Conservation (phyloP, 64 coral and sea anemone genomes). For the Stichodactyla helianthus region DNA sequence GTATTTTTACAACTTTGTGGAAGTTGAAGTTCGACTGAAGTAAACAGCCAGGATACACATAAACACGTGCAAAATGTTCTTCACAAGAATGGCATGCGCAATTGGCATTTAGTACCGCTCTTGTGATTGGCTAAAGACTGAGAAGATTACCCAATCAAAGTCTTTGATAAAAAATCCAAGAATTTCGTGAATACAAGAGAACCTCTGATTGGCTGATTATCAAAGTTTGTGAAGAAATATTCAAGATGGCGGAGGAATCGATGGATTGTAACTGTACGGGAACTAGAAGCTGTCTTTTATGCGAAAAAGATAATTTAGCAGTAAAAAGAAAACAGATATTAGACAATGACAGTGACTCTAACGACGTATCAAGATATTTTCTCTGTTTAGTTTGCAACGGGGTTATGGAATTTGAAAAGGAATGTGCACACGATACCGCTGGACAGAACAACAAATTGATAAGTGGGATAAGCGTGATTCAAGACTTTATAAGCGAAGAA, state of each 20-base stretch:
- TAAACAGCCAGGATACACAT: constrained; percentile 11
- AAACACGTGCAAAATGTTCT: constrained; percentile 23
- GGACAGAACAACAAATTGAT: background rate
- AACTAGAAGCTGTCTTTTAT: constrained; percentile 82
- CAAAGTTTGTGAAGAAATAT: background rate
- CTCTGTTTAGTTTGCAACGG: constrained; percentile 66
- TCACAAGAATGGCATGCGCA: background rate
- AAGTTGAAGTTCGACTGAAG: background rate
- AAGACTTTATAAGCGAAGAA: constrained; percentile 64
- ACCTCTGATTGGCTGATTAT: background rate
- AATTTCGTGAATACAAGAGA: background rate
- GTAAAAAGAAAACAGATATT: background rate
- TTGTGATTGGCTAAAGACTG: background rate
- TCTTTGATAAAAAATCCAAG: background rate
- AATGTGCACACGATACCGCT: constrained; percentile 19
- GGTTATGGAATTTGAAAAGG: constrained; percentile 15
- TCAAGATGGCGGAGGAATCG: constrained; percentile 56
- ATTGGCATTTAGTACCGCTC: background rate
- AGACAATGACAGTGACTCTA: background rate
- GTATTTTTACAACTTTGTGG: background rate
- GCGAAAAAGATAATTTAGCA: constrained; percentile 46
- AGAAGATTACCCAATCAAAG: background rate
- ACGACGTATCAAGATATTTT: constrained; percentile 30
- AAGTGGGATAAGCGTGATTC: constrained; percentile 61
- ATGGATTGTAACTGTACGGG: constrained; percentile 58